Base-by-base conservation (phyloP, 2,113 vertebrate species). In the Percina caprodes region DNA sequence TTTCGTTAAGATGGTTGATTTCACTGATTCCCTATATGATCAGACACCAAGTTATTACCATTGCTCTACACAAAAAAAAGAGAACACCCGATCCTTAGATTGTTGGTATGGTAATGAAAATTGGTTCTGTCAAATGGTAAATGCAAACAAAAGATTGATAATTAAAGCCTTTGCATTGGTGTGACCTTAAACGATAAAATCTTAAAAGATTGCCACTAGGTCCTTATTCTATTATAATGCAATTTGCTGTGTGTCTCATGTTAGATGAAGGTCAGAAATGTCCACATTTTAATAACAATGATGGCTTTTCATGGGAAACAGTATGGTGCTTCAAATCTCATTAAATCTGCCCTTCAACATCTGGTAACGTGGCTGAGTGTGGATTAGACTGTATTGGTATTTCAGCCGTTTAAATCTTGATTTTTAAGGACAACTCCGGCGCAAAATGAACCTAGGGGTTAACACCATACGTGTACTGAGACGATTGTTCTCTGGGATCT, bases 281-380 rank as follows among this genome's bases (percentile, higher is more conserved):
- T 86, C 83, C 42, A 21, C 33, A 75, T 85, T 54, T 80, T 63
- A 68, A 80, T 75, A 85, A 74, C 61, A 77, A 69, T 83, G 67
- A 90, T 55, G 80, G 30, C 33, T 67, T 69, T 84, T 84, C 69
- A 86, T 82, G 82, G 71, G 79, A 82, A 87, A 79, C 59, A 69
- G 39, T 76, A 30, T 39, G 48, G 39, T 19, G n/a, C 70, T 66
- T 55, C 58, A 73, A 60, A 63, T 74, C 78, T 73, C 42, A 79
- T 85, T 88, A 84, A 85, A 88, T 82, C 71, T 79, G 71, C 83
- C 83, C 83, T 86, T 86, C 74, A 81, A 48, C 52, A 69, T 69
- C 26, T 72, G 49, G 33, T 33, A 61, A 55, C 46, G 49, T 65
- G 10, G 35, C 48, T 51, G 45, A 69, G 56, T 54, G 63, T 66